Base-by-base conservation (phyloP, 2,113 vertebrate species). In the Felis chaus region DNA sequence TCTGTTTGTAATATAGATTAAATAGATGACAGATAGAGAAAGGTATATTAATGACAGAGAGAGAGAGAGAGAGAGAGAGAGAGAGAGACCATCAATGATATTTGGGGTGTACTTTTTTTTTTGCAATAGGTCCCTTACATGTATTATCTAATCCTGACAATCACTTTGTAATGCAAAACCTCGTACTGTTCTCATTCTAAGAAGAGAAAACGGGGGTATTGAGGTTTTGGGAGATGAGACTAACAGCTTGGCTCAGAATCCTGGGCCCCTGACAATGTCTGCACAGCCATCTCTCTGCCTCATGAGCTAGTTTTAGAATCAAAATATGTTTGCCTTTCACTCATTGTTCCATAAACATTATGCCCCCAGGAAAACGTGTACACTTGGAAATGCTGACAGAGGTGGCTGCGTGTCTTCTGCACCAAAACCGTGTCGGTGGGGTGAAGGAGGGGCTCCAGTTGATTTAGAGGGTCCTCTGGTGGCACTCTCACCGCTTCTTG, bases 381-480 rank as follows among this genome's bases (percentile, higher is more conserved):
- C 13, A 2, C 15, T 25, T 36, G 50, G 27, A n/a, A 6, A 69
- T 5, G 14, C 27, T 25, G 3, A 5, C 31, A 18, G 45, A 66
- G 31, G 16, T 18, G 3, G 14, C 0, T 65, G 13, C 5, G 1
- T 7, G 1, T 39, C 57, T 39, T 50, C 3, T 16, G 12, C 13
- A 7, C 10, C 7, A 4, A 65, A 50, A 13, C 71, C 39, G 0
- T 29, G 13, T 31, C 9, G 2, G 12, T 0, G 6, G n/a, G 21
- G 1, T 3, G 11, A 39, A 6, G 13, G 3, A 7, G 1, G 33
- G 3, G 4, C 1, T 4, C 18, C 12, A 33, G 33, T 21, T 29
- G 15, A 39, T 3, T 14, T 5, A 50, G 15, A 53, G 39, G 29
- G 19, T 48, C 23, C 8, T 29, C 4, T 4, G 11, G 19, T 31